Conservation (phyloP, 2,888 invertebrate species). For the Acleris literana region DNA sequence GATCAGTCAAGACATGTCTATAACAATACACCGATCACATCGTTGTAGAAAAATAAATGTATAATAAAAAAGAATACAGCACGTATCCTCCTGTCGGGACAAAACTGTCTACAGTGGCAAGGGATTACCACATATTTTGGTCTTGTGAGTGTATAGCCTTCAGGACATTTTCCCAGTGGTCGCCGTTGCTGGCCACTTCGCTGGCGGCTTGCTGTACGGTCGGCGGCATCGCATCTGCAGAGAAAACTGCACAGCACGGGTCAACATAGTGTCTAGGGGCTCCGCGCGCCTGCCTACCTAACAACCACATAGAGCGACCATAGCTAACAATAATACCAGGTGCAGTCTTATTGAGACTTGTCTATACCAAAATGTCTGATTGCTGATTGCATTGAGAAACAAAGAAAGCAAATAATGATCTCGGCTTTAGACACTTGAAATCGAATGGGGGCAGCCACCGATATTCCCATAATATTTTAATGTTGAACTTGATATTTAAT, state of each 20-base stretch:
- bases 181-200: conserved; percentile 86
- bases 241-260: conserved; percentile 82
- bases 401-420: no score
- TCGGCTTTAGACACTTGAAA: no score
- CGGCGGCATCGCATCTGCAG: conserved; percentile 78
- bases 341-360: background rate
- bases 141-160: conserved; percentile 81
- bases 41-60: conserved; percentile 45
- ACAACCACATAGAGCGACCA: background rate
- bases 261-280: conserved; percentile 70
- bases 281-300: conserved; percentile 29
- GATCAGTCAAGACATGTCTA: background rate
- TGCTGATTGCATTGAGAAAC: no score
- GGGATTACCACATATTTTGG: conserved; percentile 82
- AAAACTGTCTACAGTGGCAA: conserved; percentile 71
- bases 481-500: background rate
- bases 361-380: background rate
- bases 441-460: background rate
- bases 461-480: background rate
- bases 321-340: background rate
- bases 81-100: conserved; percentile 67
- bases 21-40: conserved; percentile 39
- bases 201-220: conserved; percentile 79
- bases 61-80: conserved; percentile 77
- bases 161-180: conserved; percentile 87